Evolutionary conservation across 2,888 invertebrate genomes (phyloP).

Genomic region (Dryobota labecula): DNA sequence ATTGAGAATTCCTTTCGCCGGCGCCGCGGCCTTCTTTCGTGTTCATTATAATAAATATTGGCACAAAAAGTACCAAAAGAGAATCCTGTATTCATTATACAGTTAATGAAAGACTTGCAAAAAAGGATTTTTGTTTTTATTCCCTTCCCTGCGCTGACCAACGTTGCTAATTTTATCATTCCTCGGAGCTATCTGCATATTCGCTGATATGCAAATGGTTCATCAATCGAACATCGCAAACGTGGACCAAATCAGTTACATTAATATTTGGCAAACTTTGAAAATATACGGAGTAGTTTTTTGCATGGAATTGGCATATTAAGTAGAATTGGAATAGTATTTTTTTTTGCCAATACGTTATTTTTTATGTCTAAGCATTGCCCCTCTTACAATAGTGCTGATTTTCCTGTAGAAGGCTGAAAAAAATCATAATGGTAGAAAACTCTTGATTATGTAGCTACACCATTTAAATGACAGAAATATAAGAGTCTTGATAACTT

Average conservation of each 20-base stretch:
- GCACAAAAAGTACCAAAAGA: neutral
- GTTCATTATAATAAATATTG: neutral
- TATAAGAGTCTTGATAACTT: neutral
- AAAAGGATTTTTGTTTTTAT: neutral
- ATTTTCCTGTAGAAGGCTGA: no score
- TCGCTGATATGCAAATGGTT: conserved; percentile 51
- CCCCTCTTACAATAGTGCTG: neutral
- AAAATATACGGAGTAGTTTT: conserved; percentile 12
- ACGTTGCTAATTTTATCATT: conserved; percentile 22
- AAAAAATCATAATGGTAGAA: neutral
- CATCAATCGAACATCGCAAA: conserved; percentile 45
- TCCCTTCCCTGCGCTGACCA: neutral
- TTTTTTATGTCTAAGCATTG: no score
- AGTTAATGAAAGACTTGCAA: neutral
- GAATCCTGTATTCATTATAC: neutral
- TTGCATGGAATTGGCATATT: neutral
- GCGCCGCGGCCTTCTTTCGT: neutral
- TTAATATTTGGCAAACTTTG: conserved; percentile 36
- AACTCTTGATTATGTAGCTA: neutral
- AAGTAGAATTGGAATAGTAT: neutral
- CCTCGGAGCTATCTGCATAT: conserved; percentile 42
- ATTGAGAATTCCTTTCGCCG: neutral
- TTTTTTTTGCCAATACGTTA: neutral
- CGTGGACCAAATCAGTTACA: conserved; percentile 31
- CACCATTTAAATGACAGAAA: neutral